phyloP scores from a whole-genome alignment of 2,113 vertebrate species.

The Sigmodon hispidus region DNA sequence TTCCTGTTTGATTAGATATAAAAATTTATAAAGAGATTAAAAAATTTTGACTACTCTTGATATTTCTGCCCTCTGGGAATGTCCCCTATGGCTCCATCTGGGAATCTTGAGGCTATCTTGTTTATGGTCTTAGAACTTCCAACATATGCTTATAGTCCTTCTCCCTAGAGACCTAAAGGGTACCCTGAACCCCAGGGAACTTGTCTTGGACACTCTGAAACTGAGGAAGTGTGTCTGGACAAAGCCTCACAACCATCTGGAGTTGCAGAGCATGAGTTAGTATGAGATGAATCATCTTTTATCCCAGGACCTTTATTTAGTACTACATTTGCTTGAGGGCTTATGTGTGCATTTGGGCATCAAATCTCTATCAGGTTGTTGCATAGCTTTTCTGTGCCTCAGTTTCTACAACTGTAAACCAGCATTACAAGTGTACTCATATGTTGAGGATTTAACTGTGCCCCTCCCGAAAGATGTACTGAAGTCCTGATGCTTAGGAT shows the following conservation, averaged over 20 bases:
- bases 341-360: background rate
- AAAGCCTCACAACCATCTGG: background rate
- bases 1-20: background rate
- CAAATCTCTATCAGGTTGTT: no score
- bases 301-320: background rate
- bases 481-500: background rate
- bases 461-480: background rate
- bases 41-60: accelerated
- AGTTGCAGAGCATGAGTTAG: accelerated
- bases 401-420: background rate
- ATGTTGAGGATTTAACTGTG: background rate
- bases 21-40: background rate
- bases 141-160: background rate
- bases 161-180: background rate
- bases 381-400: background rate
- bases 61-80: background rate
- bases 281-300: background rate
- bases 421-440: no score
- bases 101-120: background rate
- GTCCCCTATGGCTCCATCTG: background rate
- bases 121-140: background rate
- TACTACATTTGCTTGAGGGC: accelerated
- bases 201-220: background rate
- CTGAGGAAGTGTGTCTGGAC: background rate
- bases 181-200: no score